A percentile compares a stretch with the other conserved stretches of the same genome.
Evolutionary conservation across 2,113 vertebrate genomes (phyloP).

Genomic region (Laticauda laticaudata): DNA sequence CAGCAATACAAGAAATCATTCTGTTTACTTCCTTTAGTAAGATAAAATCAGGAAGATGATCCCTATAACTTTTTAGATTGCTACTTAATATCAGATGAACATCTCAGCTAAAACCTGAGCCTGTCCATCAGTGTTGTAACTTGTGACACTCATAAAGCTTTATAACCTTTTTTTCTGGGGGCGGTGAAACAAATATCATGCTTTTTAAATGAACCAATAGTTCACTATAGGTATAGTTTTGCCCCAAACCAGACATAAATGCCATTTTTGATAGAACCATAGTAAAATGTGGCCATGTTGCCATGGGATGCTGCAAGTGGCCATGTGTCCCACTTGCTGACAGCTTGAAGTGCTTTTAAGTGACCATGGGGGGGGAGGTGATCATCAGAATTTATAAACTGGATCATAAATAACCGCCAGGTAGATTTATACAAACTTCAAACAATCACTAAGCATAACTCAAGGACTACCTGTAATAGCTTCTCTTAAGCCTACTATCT

Average conservation of each 20-base stretch:
- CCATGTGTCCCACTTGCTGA: not conserved
- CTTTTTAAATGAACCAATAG: not conserved
- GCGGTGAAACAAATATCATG: not conserved
- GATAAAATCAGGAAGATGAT: not conserved
- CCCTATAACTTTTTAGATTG: not conserved
- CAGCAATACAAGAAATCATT: not conserved
- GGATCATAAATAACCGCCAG: not conserved
- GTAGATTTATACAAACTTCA: not conserved
- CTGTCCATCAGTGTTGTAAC: not conserved
- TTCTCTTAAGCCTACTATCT: not conserved
- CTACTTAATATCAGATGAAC: conserved; percentile 8
- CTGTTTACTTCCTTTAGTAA: conserved; percentile 7
- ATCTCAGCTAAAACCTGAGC: conserved; percentile 1
- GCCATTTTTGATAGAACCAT: not conserved
- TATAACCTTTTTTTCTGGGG: not conserved
- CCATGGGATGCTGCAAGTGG: not conserved
- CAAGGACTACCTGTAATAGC: not conserved
- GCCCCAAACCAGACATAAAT: not conserved
- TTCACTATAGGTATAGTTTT: not conserved
- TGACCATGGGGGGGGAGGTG: not conserved
- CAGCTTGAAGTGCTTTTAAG: not conserved
- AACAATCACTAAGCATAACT: not conserved
- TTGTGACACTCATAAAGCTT: not conserved
- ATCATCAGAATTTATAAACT: not conserved
- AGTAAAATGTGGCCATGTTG: not conserved